Percentiles rank a stretch among this genome's conserved stretches.
Conservation (phyloP, 2,113 vertebrate genomes). For the Thamnaconus septentrionalis region DNA sequence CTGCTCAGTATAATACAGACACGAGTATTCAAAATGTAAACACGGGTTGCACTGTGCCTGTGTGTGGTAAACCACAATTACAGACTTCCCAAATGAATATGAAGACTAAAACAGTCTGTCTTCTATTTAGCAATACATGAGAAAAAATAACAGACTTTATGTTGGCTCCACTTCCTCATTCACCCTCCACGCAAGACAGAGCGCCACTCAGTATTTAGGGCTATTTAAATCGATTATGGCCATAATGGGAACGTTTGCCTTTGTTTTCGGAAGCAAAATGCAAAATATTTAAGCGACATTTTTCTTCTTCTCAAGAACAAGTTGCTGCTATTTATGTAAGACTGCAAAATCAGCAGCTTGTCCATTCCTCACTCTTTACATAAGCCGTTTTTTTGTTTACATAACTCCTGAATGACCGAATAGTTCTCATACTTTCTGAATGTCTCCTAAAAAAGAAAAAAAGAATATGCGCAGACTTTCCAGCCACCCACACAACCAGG, state of each 20-base stretch:
- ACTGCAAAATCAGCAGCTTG: slow-evolving; percentile 9
- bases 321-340: slow-evolving; percentile 48
- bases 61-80: not conserved
- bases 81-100: too few species aligned
- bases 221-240: slow-evolving; percentile 2
- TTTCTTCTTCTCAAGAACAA: slow-evolving; percentile 9
- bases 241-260: slow-evolving; percentile 10
- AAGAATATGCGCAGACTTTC: slow-evolving; percentile 1
- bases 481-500: slow-evolving; percentile 9
- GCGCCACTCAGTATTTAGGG: not conserved
- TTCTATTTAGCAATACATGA: too few species aligned
- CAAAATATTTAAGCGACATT: slow-evolving; percentile 14
- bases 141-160: not conserved
- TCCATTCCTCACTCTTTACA: slow-evolving; percentile 44
- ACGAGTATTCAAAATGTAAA: not conserved
- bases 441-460: not conserved
- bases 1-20: not conserved
- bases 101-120: too few species aligned
- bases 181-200: not conserved
- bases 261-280: slow-evolving; percentile 6
- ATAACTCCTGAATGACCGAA: slow-evolving; percentile 17
- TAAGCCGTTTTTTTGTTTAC: slow-evolving; percentile 41
- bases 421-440: not conserved
- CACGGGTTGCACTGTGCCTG: not conserved
- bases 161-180: not conserved